These are phyloP conservation scores for Heliconius congener DNA, from an alignment of 1,140 invertebrate species.

Conservation along the genomic window DNA sequence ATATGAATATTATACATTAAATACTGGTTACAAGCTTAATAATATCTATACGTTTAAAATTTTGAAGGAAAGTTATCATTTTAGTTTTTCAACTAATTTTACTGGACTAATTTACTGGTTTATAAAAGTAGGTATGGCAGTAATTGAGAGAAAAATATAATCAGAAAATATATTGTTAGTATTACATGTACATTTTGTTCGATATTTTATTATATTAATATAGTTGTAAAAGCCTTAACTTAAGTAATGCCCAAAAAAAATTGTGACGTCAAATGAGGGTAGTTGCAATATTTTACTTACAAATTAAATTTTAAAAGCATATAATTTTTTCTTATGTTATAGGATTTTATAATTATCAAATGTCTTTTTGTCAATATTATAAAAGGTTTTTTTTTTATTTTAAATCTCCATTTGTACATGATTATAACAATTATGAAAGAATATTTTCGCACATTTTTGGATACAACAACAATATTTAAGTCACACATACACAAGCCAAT, in stretches of 20 bases:
- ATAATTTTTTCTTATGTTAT: too few relatives aligned
- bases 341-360: too few relatives aligned
- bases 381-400: neutral
- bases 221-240: neutral
- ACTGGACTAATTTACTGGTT: neutral
- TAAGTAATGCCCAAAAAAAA: neutral
- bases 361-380: too few relatives aligned
- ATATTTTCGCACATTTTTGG: neutral
- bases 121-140: neutral
- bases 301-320: too few relatives aligned
- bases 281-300: too few relatives aligned
- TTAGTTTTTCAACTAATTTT: neutral
- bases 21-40: constrained; percentile 5
- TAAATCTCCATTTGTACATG: neutral
- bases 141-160: constrained; percentile 6
- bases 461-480: neutral
- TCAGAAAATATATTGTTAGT: constrained; percentile 4
- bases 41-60: neutral
- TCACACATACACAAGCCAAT: constrained; percentile 43
- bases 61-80: neutral
- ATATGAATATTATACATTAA: constrained; percentile 15
- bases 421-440: neutral
- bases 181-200: neutral
- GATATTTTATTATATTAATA: neutral
- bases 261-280: neutral